Conservation (phyloP, 2,797 vertebrate species). For the Coregonus ussuriensis region DNA sequence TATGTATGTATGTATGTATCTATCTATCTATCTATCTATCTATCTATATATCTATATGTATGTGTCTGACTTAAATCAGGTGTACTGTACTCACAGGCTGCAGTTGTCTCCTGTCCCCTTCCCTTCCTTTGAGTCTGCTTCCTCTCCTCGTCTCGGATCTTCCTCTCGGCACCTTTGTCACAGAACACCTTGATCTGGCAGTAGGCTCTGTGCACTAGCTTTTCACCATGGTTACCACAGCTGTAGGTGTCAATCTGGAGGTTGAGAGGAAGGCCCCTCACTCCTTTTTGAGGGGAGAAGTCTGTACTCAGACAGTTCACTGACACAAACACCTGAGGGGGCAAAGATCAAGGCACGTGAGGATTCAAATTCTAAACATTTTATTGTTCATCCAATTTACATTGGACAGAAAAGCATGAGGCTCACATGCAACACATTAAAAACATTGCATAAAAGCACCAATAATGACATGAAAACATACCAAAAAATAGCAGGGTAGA, state of each 20-base stretch:
- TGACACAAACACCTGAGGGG: conserved; percentile 79
- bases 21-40: no score
- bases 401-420: not conserved
- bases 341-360: conserved; percentile 24
- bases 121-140: conserved; percentile 84
- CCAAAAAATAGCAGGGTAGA: not conserved
- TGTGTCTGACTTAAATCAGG: not conserved
- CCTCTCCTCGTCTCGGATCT: conserved; percentile 84
- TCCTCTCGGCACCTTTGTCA: conserved; percentile 84
- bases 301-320: conserved; percentile 84
- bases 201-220: conserved; percentile 78
- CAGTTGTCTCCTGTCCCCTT: conserved; percentile 71
- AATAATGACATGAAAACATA: not conserved
- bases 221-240: conserved; percentile 80
- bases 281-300: conserved; percentile 86
- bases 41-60: no score
- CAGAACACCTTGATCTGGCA: conserved; percentile 88
- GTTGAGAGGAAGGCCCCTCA: conserved; percentile 80
- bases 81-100: conserved; percentile 23
- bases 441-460: not conserved
- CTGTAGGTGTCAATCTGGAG: conserved; percentile 85
- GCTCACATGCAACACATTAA: no score
- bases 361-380: not conserved
- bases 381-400: not conserved
- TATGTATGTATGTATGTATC: no score